phyloP scores from a whole-genome alignment of 2,888 invertebrate genomes.

The Cecidostiba fungosa region DNA sequence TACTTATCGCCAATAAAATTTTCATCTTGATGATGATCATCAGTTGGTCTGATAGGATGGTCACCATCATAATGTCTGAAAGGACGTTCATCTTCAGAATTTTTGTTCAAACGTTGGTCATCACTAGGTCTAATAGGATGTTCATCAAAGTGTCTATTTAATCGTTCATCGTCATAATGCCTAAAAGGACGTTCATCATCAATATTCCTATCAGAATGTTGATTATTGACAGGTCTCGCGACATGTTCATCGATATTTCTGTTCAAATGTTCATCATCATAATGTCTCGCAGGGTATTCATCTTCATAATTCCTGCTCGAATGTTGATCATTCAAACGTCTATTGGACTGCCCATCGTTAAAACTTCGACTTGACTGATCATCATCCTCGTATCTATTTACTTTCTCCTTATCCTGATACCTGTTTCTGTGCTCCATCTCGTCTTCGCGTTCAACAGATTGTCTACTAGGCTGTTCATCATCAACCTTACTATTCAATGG shows the following conservation, averaged over 20 bases:
- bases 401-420: background rate
- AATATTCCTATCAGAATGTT: background rate
- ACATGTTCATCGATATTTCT: background rate
- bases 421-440: constrained; percentile 3
- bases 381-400: background rate
- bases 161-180: background rate
- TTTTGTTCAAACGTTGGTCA: background rate
- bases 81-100: background rate
- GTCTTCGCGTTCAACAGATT: background rate
- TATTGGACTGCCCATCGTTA: background rate
- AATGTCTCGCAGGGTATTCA: background rate
- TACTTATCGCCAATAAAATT: background rate
- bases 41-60: background rate
- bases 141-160: background rate
- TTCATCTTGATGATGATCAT: background rate
- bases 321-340: background rate
- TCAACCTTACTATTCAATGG: constrained; percentile 12
- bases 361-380: background rate
- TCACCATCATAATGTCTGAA: background rate
- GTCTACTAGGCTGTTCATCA: background rate
- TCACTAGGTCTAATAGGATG: background rate
- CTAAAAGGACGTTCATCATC: background rate
- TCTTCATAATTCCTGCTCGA: background rate
- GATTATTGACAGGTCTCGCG: background rate
- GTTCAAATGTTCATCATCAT: background rate